Evolutionary conservation across 2,113 vertebrate species (phyloP).

Genomic region (Scartelaos histophorus): DNA sequence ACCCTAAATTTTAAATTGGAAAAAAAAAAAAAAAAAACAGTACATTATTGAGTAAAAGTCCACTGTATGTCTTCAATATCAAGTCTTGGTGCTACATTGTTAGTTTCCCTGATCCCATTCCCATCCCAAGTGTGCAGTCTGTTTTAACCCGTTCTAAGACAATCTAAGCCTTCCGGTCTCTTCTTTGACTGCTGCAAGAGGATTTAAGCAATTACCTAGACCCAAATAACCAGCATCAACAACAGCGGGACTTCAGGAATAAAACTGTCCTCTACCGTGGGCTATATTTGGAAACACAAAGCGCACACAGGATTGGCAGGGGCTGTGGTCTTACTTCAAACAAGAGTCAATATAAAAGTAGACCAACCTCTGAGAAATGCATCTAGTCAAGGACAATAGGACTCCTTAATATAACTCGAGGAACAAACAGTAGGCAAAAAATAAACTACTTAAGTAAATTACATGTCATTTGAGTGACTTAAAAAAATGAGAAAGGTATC

Average conservation of each 20-base stretch:
- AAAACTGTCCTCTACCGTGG: not conserved
- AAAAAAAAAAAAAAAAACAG: no score
- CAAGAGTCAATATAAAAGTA: not conserved
- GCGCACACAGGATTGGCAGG: not conserved
- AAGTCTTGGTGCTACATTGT: not conserved
- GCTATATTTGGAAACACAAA: slow-evolving; percentile 1
- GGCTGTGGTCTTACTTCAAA: not conserved
- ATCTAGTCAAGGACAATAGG: not conserved
- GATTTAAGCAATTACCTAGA: slow-evolving; percentile 67
- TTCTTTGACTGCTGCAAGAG: slow-evolving; percentile 59
- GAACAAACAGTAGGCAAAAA: no score
- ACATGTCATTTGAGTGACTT: not conserved
- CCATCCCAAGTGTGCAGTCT: not conserved
- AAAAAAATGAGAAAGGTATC: not conserved
- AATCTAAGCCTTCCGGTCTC: slow-evolving; percentile 51
- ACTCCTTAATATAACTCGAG: not conserved
- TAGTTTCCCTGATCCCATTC: not conserved
- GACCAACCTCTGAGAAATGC: slow-evolving; percentile 1
- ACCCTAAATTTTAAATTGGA: no score
- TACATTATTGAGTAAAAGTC: not conserved
- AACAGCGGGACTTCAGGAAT: slow-evolving; percentile 19
- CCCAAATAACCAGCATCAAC: slow-evolving; percentile 61
- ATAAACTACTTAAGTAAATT: not conserved
- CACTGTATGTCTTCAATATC: not conserved
- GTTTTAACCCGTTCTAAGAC: slow-evolving; percentile 24